Conservation (phyloP, 2,113 vertebrate genomes). For the Pelobates fuscus region DNA sequence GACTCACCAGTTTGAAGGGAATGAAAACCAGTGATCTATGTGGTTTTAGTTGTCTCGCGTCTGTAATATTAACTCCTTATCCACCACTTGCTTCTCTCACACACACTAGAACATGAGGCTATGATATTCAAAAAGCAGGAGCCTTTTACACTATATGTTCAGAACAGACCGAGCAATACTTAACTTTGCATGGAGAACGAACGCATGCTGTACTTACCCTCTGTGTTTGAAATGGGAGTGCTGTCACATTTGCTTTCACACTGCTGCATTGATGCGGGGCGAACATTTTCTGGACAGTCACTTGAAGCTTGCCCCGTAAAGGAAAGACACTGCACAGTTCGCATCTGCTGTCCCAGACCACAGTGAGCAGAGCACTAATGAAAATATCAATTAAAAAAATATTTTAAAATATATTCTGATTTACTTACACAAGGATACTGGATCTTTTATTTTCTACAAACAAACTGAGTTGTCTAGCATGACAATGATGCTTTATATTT, state of each 20-base stretch:
- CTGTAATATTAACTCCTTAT: slow-evolving; percentile 22
- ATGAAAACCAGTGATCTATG: slow-evolving; percentile 39
- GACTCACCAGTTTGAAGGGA: slow-evolving; percentile 37
- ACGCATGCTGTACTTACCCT: slow-evolving; percentile 75
- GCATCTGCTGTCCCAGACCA: slow-evolving; percentile 93
- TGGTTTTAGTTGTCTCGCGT: slow-evolving; percentile 35
- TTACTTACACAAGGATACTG: no score
- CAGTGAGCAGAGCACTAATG: slow-evolving; percentile 93
- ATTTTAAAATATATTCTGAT: no score
- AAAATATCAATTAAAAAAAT: no score
- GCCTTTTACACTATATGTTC: no score
- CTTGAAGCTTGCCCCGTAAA: slow-evolving; percentile 90
- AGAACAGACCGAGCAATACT: neutral
- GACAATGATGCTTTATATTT: no score
- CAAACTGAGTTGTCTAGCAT: no score
- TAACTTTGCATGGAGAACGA: neutral
- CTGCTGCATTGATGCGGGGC: slow-evolving; percentile 90
- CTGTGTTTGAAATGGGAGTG: slow-evolving; percentile 84
- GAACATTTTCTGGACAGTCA: slow-evolving; percentile 83
- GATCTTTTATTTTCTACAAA: no score
- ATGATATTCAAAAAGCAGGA: neutral
- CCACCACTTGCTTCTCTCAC: slow-evolving; percentile 1
- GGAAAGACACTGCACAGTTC: slow-evolving; percentile 93
- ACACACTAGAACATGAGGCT: neutral
- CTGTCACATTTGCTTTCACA: slow-evolving; percentile 97